Percentiles rank a stretch among this genome's conserved stretches.
These are phyloP conservation scores for Macaca fascicularis DNA, from an alignment of 2,113 vertebrate genomes.

Conservation along the genomic window DNA sequence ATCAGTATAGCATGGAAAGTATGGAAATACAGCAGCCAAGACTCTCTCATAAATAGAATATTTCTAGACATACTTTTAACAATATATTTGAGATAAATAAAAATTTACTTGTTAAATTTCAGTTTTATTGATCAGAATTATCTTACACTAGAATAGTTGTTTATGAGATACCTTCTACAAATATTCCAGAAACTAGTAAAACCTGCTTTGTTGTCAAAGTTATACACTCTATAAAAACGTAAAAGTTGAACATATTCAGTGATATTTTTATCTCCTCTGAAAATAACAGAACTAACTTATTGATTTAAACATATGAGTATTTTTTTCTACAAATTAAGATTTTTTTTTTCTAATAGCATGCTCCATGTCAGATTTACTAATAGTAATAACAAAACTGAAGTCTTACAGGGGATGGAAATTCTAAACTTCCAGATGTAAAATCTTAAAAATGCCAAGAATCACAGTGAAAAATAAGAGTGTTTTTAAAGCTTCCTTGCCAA, in stretches of 20 bases:
- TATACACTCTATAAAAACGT: not conserved
- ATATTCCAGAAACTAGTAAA: not conserved
- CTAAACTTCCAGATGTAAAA: not conserved
- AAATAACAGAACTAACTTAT: not conserved
- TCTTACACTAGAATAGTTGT: not conserved
- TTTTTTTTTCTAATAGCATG: not conserved
- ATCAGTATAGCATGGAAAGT: not conserved
- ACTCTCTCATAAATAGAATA: not conserved
- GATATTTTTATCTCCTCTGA: not conserved
- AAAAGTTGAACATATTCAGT: not conserved
- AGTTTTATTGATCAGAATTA: not conserved
- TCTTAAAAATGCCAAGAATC: not conserved
- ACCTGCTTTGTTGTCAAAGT: not conserved
- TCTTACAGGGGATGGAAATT: accelerated
- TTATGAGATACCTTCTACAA: not conserved
- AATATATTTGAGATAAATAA: not conserved
- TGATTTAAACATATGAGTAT: not conserved
- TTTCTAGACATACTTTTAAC: not conserved
- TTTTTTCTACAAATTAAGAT: not conserved
- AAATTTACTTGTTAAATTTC: not conserved
- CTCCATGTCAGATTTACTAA: not conserved
- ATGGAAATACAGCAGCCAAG: not conserved
- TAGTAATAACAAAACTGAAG: not conserved
- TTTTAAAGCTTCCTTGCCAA: not conserved
- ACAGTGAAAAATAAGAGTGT: not conserved